Evolutionary conservation across 2,888 invertebrate genomes (phyloP).

Genomic region (Herminia tarsipennalis): DNA sequence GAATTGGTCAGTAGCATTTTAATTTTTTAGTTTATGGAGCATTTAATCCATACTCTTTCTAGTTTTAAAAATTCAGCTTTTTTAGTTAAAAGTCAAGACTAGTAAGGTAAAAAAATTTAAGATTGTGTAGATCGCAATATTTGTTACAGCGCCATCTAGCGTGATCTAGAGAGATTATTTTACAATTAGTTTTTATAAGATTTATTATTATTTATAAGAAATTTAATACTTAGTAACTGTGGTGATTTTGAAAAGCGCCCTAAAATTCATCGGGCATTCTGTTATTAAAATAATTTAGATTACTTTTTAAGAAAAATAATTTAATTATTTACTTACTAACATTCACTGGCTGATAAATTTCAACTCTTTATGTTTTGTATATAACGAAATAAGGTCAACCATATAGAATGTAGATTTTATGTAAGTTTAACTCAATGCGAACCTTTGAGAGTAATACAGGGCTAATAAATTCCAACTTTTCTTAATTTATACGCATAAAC

Average conservation of each 20-base stretch:
- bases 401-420: constrained; percentile 14
- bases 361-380: constrained; percentile 23
- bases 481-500: constrained; percentile 1
- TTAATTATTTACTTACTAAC: constrained; percentile 9
- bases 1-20: too few relatives aligned
- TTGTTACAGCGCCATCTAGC: constrained; percentile 14
- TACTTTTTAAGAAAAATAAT: constrained; percentile 8
- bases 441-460: constrained; percentile 10
- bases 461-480: constrained; percentile 10
- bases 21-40: too few relatives aligned
- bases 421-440: constrained; percentile 11
- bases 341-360: constrained; percentile 13
- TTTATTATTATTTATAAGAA: neutral
- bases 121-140: neutral
- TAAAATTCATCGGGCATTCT: constrained; percentile 35
- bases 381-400: constrained; percentile 23
- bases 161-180: constrained; percentile 12
- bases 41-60: too few relatives aligned
- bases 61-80: too few relatives aligned
- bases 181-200: neutral
- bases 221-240: constrained; percentile 2
- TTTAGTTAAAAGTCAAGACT: too few relatives aligned
- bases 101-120: too few relatives aligned
- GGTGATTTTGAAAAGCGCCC: constrained; percentile 15
- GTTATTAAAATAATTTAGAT: constrained; percentile 18